Percentiles rank a stretch among this genome's conserved stretches.
Evolutionary conservation across 2,113 vertebrate genomes (phyloP).

Genomic region (Rallus limicola): DNA sequence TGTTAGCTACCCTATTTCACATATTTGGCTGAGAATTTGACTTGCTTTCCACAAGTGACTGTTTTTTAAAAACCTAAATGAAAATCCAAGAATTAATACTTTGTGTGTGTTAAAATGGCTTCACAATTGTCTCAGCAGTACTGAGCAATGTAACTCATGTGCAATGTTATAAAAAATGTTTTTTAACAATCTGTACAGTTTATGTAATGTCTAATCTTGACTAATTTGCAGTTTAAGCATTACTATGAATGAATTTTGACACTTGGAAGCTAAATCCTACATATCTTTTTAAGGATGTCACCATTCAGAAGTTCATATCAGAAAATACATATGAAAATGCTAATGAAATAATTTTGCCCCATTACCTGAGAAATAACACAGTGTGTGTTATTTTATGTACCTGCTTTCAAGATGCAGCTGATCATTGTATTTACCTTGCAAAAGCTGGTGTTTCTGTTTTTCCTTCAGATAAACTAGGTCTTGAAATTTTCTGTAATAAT

Average conservation of each 20-base stretch:
- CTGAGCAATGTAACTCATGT: background rate
- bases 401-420: constrained; percentile 40
- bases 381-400: background rate
- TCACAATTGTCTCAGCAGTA: background rate
- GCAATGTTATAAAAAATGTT: background rate
- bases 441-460: constrained; percentile 52
- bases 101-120: background rate
- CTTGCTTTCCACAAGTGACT: background rate
- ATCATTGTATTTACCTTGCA: constrained; percentile 65
- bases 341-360: background rate
- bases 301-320: too few species aligned
- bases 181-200: background rate
- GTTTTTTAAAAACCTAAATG: background rate
- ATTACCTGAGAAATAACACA: constrained; percentile 44
- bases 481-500: constrained; percentile 68
- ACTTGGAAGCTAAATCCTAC: background rate
- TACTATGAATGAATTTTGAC: background rate
- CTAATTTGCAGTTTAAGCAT: background rate
- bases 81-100: background rate
- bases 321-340: background rate
- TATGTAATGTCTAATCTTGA: background rate
- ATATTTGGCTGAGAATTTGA: background rate
- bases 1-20: background rate
- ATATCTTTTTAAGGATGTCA: background rate
- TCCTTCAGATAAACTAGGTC: constrained; percentile 46